These are phyloP conservation scores for Aplidium turbinatum DNA, from an alignment of 23 tunicate genomes.

Conservation along the genomic window DNA sequence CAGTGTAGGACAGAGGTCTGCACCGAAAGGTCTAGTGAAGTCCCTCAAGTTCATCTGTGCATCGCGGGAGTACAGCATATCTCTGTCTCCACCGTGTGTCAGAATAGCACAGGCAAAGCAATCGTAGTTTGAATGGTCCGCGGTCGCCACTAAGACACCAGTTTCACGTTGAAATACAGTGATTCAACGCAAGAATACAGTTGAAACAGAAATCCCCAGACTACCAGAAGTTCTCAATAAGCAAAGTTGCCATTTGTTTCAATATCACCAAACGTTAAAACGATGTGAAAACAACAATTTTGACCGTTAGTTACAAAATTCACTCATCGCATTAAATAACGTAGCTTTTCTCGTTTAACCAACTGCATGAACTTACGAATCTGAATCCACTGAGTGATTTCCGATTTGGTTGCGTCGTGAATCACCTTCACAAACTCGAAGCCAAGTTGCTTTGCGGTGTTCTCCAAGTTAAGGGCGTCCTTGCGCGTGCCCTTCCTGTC, in stretches of 20 bases:
- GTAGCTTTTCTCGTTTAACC: too few species aligned
- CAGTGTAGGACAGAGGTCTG: conserved; percentile 42
- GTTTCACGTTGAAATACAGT: not conserved
- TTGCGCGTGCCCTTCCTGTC: conserved; percentile 44
- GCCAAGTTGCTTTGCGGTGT: conserved; percentile 47
- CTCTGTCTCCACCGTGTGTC: conserved; percentile 66
- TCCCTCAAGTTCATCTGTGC: conserved; percentile 40
- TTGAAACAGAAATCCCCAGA: too few species aligned
- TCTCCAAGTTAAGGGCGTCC: conserved; percentile 49
- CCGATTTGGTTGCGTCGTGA: conserved; percentile 29
- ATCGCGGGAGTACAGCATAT: conserved; percentile 59
- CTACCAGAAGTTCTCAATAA: too few species aligned
- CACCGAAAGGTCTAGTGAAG: conserved; percentile 56
- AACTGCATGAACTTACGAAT: conserved; percentile 18
- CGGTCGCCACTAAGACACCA: conserved; percentile 24
- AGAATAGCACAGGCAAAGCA: conserved; percentile 74
- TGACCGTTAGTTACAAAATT: too few species aligned
- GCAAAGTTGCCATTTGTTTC: too few species aligned
- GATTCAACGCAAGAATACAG: not conserved
- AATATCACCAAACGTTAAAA: too few species aligned
- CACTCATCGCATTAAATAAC: too few species aligned
- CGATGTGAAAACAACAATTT: too few species aligned
- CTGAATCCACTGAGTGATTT: conserved; percentile 35
- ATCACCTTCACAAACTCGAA: conserved; percentile 61
- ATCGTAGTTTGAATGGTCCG: conserved; percentile 48